Evolutionary conservation across 2,113 vertebrate species (phyloP).

Genomic region (Dermatemys mawii): DNA sequence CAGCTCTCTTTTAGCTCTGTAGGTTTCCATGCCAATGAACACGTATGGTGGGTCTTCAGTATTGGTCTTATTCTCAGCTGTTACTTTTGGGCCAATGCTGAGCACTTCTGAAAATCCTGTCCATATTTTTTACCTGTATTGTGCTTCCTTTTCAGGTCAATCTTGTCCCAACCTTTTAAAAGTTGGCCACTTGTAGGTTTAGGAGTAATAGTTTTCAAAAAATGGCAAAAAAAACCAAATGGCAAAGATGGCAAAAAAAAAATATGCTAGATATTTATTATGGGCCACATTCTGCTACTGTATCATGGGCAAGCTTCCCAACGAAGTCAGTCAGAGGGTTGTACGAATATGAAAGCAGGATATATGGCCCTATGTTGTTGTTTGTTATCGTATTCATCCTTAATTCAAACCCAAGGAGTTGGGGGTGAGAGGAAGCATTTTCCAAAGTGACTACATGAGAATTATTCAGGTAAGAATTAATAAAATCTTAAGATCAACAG

Average conservation of each 20-base stretch:
- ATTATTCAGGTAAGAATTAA: background rate
- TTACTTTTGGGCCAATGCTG: background rate
- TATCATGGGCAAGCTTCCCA: background rate
- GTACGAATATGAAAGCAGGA: no score
- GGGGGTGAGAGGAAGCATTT: no score
- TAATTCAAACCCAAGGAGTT: background rate
- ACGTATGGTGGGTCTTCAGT: background rate
- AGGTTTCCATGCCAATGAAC: background rate
- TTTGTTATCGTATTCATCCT: background rate
- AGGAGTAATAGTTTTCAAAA: background rate
- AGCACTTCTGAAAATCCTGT: background rate
- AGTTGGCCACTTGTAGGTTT: background rate
- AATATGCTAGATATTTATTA: background rate
- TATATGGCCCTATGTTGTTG: background rate
- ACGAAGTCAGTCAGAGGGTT: background rate
- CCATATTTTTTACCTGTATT: background rate
- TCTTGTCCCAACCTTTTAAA: background rate
- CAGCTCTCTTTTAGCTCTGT: background rate
- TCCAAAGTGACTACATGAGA: background rate
- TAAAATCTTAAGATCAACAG: background rate
- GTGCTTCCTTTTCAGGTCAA: background rate
- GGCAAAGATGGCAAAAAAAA: background rate
- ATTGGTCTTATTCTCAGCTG: background rate
- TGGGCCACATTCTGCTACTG: background rate
- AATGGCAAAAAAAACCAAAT: background rate